Percentiles rank a stretch among this genome's conserved stretches.
Evolutionary conservation across 2,888 invertebrate genomes (phyloP).

Genomic region (Spatulosminthurus flaviceps): DNA sequence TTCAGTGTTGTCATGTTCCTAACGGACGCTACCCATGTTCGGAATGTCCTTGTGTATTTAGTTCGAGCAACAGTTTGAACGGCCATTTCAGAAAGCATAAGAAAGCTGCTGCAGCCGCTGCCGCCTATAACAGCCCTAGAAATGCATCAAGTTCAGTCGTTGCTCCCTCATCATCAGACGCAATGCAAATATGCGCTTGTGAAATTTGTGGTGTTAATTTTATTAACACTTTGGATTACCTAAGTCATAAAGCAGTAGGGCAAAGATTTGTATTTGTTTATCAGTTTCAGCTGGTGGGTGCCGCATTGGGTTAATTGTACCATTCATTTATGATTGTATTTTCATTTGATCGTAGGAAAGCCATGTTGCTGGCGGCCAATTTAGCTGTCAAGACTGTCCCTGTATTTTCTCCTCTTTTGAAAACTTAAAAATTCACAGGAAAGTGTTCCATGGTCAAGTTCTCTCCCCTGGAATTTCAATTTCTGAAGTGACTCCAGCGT

Average conservation of each 20-base stretch:
- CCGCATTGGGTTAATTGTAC: neutral
- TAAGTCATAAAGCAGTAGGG: slow-evolving; percentile 26
- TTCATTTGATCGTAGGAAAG: slow-evolving; percentile 10
- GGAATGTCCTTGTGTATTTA: slow-evolving; percentile 35
- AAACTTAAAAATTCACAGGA: slow-evolving; percentile 32
- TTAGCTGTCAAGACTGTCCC: slow-evolving; percentile 34
- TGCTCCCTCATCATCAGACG: neutral
- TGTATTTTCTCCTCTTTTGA: slow-evolving; percentile 33
- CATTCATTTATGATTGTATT: no score
- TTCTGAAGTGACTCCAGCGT: neutral
- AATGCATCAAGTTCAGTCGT: neutral
- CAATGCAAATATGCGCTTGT: slow-evolving; percentile 36
- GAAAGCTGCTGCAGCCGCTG: neutral
- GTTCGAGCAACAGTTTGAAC: neutral
- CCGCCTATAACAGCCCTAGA: neutral
- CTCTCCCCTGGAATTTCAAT: neutral
- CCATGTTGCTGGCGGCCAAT: slow-evolving; percentile 34
- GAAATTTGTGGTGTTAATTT: slow-evolving; percentile 40
- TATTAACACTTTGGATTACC: slow-evolving; percentile 25
- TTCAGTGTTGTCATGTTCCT: slow-evolving; percentile 38
- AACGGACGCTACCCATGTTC: slow-evolving; percentile 31
- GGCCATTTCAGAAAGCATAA: slow-evolving; percentile 33
- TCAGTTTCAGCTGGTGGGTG: neutral
- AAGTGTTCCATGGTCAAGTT: slow-evolving; percentile 22
- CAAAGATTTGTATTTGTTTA: neutral